Conservation (phyloP, 2,797 vertebrate genomes). For the Bovichtus variegatus region DNA sequence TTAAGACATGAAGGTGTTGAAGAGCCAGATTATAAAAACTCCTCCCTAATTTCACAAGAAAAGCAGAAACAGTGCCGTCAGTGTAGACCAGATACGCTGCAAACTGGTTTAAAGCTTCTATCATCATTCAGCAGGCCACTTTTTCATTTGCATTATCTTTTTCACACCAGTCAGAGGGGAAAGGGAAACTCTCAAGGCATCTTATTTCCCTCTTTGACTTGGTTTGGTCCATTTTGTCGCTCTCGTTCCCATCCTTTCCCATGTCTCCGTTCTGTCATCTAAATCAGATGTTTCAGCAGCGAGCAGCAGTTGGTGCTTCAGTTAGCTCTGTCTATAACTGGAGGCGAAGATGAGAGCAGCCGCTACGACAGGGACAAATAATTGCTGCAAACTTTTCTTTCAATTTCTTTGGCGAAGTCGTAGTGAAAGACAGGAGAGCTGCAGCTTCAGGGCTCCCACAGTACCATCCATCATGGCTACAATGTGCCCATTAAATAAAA, state of each 20-base stretch:
- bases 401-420: conserved; percentile 53
- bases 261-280: conserved; percentile 27
- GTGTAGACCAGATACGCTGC: conserved; percentile 60
- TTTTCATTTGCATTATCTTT: conserved; percentile 69
- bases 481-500: conserved; percentile 28
- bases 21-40: conserved; percentile 75
- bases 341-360: conserved; percentile 44
- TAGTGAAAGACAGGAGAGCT: conserved; percentile 27
- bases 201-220: conserved; percentile 11
- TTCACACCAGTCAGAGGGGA: conserved; percentile 42
- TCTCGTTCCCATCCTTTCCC: not conserved
- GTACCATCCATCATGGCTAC: conserved; percentile 32
- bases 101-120: conserved; percentile 71
- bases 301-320: conserved; percentile 18
- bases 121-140: conserved; percentile 65
- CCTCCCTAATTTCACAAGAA: conserved; percentile 72
- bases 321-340: conserved; percentile 42
- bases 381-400: conserved; percentile 50
- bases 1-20: conserved; percentile 78
- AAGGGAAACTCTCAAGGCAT: conserved; percentile 62
- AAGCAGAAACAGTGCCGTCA: conserved; percentile 64
- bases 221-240: conserved; percentile 25
- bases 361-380: conserved; percentile 47
- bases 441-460: conserved; percentile 8
- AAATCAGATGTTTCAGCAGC: conserved; percentile 40